A percentile compares a stretch with the other conserved stretches of the same genome.
These are phyloP conservation scores for Steinernema carpocapsae DNA, from an alignment of 2,888 invertebrate genomes.

Conservation along the genomic window DNA sequence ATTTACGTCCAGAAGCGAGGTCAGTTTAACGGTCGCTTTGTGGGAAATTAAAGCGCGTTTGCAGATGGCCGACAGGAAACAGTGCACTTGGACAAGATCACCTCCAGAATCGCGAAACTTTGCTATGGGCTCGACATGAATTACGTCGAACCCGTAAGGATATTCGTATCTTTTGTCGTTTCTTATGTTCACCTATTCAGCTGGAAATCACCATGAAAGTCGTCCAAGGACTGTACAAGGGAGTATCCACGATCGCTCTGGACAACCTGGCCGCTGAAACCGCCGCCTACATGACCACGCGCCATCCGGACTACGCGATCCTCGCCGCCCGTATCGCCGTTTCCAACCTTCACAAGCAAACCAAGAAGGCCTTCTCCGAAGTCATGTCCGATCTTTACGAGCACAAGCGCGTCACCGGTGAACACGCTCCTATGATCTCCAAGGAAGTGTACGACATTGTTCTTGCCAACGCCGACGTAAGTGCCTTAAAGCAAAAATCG, in stretches of 20 bases:
- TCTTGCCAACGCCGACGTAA: constrained; percentile 81
- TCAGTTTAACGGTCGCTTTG: constrained; percentile 30
- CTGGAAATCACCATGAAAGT: constrained; percentile 77
- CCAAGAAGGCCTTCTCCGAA: constrained; percentile 76
- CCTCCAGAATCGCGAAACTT: constrained; percentile 89
- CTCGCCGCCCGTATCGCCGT: constrained; percentile 83
- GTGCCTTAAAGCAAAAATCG: constrained; percentile 39
- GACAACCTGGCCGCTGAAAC: constrained; percentile 98
- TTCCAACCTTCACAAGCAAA: constrained; percentile 97
- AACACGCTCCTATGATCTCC: constrained; percentile 83
- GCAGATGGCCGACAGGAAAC: constrained; percentile 82
- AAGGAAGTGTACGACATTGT: constrained; percentile 82
- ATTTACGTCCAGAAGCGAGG: constrained; percentile 60
- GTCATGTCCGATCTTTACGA: constrained; percentile 86
- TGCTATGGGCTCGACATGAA: constrained; percentile 95
- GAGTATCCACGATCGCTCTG: constrained; percentile 93
- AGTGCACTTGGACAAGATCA: constrained; percentile 96
- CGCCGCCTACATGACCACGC: constrained; percentile 95
- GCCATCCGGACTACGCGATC: constrained; percentile 90
- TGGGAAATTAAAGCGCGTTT: background rate
- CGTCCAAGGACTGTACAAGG: constrained; percentile 90
- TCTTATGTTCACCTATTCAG: constrained; percentile 55
- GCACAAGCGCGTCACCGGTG: constrained; percentile 78
- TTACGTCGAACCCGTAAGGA: constrained; percentile 87
- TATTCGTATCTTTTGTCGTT: background rate